Conservation (phyloP, 2,113 vertebrate genomes). For the Chloropsis cyanopogon region DNA sequence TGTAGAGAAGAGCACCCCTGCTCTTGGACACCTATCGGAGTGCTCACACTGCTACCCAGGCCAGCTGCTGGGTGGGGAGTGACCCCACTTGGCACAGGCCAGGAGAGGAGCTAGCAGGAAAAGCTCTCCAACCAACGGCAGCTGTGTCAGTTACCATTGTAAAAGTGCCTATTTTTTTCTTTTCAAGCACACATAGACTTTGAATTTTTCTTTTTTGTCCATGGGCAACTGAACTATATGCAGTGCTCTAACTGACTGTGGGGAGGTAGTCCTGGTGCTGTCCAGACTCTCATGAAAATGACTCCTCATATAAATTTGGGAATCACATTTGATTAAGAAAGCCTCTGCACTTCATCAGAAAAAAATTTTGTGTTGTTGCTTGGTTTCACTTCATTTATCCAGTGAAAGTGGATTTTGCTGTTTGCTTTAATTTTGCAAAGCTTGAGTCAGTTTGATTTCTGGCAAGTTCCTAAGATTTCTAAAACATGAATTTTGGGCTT, state of each 20-base stretch:
- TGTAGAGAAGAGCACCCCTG: too few relatives aligned
- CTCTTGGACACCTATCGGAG: too few relatives aligned
- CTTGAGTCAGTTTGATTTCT: not conserved
- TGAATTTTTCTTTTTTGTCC: not conserved
- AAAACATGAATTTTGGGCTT: not conserved
- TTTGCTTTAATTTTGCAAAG: not conserved
- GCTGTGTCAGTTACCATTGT: not conserved
- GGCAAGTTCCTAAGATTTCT: not conserved
- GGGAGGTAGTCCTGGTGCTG: not conserved
- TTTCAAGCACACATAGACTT: not conserved
- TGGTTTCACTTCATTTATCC: not conserved
- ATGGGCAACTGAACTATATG: not conserved
- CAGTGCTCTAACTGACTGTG: not conserved
- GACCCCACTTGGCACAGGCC: too few relatives aligned
- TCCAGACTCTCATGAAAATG: not conserved
- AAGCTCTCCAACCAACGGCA: too few relatives aligned
- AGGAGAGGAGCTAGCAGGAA: too few relatives aligned
- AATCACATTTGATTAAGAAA: not conserved
- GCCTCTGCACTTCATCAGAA: not conserved
- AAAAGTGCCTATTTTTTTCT: not conserved
- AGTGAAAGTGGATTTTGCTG: not conserved
- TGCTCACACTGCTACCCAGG: too few relatives aligned
- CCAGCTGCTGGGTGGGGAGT: too few relatives aligned
- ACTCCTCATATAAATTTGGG: not conserved
- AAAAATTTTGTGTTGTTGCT: not conserved